Evolutionary conservation across 2,113 vertebrate genomes (phyloP).

Genomic region (Paramormyrops kingsleyae): DNA sequence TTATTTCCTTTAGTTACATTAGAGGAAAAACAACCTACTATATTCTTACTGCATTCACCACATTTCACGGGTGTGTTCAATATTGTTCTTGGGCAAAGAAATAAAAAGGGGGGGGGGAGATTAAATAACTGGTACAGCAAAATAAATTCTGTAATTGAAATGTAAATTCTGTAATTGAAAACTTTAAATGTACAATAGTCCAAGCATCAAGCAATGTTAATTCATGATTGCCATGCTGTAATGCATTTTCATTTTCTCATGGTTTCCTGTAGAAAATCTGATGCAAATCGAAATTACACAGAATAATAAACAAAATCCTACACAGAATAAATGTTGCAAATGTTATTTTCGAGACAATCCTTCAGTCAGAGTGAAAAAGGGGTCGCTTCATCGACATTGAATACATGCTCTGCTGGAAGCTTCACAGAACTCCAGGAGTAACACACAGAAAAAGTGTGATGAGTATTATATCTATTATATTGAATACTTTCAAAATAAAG

Average conservation of each 20-base stretch:
- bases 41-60: not conserved
- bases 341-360: not conserved
- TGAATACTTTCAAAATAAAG: not conserved
- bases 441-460: not conserved
- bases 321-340: not conserved
- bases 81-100: not conserved
- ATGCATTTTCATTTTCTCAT: not conserved
- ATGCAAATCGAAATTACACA: not conserved
- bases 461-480: not conserved
- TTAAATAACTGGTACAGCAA: not conserved
- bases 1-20: not conserved
- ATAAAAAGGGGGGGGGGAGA: not conserved
- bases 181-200: not conserved
- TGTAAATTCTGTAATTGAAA: not conserved
- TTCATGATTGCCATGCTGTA: not conserved
- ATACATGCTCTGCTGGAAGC: not conserved
- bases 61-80: not conserved
- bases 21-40: not conserved
- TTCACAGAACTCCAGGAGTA: not conserved
- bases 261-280: not conserved
- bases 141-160: not conserved
- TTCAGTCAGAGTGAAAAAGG: not conserved
- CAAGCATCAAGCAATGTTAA: not conserved
- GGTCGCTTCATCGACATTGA: not conserved
- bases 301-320: not conserved